A percentile compares a stretch with the other conserved stretches of the same genome.
Conservation (phyloP, 2,113 vertebrate species). For the Calidris pygmaea region DNA sequence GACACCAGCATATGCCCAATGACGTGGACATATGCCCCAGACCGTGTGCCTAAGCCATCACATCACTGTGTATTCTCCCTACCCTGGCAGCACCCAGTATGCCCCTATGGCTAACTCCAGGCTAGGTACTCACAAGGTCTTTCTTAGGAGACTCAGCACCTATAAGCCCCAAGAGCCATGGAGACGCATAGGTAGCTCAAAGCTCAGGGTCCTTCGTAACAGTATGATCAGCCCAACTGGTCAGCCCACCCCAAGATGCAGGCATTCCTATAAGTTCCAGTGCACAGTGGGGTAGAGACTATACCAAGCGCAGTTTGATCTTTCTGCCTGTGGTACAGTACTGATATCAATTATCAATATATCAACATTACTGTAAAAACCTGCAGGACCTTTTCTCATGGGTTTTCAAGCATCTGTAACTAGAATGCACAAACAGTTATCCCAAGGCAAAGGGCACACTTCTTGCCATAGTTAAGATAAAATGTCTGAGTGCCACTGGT, state of each 20-base stretch:
- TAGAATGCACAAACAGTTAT: not conserved
- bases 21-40: accelerated
- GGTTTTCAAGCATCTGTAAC: not conserved
- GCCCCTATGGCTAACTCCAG: not conserved
- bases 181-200: accelerated
- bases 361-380: not conserved
- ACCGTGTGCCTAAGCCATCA: accelerated
- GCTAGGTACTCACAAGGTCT: not conserved
- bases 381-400: not conserved
- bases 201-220: not conserved
- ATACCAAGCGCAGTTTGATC: not conserved
- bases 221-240: not conserved
- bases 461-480: not conserved
- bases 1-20: accelerated
- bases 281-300: not conserved
- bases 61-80: not conserved
- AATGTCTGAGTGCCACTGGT: not conserved
- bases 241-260: not conserved
- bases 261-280: not conserved
- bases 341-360: not conserved
- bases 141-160: not conserved
- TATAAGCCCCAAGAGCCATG: accelerated
- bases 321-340: not conserved
- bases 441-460: not conserved
- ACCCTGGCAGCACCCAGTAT: accelerated